Percentiles rank a stretch among this genome's conserved stretches.
These are phyloP conservation scores for Synergus japonicus DNA, from an alignment of 2,888 invertebrate genomes.

Conservation along the genomic window DNA sequence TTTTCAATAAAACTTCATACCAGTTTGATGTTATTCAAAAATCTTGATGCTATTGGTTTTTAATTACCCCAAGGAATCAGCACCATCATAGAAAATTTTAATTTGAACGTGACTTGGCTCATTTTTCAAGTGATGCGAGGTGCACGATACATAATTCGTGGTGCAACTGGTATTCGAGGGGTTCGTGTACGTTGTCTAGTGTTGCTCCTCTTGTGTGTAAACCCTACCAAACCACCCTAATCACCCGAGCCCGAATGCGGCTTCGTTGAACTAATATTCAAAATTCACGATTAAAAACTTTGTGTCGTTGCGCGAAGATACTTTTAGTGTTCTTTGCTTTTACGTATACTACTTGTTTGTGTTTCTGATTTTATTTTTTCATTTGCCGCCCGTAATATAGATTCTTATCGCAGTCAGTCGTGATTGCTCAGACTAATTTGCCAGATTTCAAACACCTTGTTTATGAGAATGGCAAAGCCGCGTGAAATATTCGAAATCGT, in stretches of 20 bases:
- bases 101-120: constrained; percentile 31
- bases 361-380: neutral
- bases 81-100: neutral
- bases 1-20: neutral
- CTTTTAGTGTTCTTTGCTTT: constrained; percentile 35
- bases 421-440: too few species aligned
- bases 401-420: neutral
- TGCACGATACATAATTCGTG: constrained; percentile 51
- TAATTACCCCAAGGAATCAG: neutral
- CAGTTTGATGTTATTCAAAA: neutral
- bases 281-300: constrained; percentile 48
- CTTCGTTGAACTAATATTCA: constrained; percentile 52
- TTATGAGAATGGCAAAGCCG: constrained; percentile 30
- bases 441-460: neutral
- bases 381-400: neutral
- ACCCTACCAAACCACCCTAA: constrained; percentile 65
- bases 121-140: constrained; percentile 49
- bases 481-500: constrained; percentile 56
- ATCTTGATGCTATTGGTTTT: neutral
- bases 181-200: constrained; percentile 93
- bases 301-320: constrained; percentile 22
- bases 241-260: constrained; percentile 52
- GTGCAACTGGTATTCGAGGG: constrained; percentile 74
- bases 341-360: constrained; percentile 27
- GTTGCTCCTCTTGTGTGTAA: constrained; percentile 91